phyloP scores from a whole-genome alignment of 2,888 invertebrate species.

The Loripinus fragilis region DNA sequence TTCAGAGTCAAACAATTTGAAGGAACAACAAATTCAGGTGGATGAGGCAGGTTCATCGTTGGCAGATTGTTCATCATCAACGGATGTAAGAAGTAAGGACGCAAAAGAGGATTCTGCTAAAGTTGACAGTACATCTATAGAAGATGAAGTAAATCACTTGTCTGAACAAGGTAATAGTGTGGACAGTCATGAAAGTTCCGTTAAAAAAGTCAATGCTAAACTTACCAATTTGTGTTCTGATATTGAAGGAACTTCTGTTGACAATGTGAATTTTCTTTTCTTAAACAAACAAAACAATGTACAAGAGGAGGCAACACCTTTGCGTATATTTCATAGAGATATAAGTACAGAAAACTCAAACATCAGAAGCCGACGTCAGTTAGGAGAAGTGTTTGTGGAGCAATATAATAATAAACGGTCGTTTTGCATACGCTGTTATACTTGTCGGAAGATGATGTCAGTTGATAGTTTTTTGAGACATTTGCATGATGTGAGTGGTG shows the following conservation, averaged over 20 bases:
- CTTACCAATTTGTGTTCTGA: background rate
- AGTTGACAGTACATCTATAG: background rate
- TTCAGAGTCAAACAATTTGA: too few relatives aligned
- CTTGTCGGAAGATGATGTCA: conserved; percentile 77
- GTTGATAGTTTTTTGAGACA: conserved; percentile 77
- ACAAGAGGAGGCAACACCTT: background rate
- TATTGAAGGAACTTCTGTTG: background rate
- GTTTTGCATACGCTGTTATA: conserved; percentile 77
- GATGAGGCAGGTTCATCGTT: background rate
- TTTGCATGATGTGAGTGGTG: conserved; percentile 75
- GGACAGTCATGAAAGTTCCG: background rate
- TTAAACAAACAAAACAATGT: background rate
- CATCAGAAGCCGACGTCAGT: conserved; percentile 58
- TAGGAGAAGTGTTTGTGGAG: conserved; percentile 73
- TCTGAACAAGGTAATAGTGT: background rate
- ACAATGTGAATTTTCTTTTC: background rate
- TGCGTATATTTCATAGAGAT: conserved; percentile 68
- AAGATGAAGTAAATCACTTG: background rate
- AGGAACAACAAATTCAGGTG: too few relatives aligned
- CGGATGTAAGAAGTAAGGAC: too few relatives aligned
- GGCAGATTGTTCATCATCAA: background rate
- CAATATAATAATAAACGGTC: conserved; percentile 74
- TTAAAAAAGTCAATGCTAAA: background rate
- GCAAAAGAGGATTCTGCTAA: too few relatives aligned
- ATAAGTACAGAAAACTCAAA: conserved; percentile 48